Evolutionary conservation across 2,797 vertebrate genomes (phyloP), one percentile per base, ranked within the genome.

Genomic region (Pteronotus mesoamericanus): DNA sequence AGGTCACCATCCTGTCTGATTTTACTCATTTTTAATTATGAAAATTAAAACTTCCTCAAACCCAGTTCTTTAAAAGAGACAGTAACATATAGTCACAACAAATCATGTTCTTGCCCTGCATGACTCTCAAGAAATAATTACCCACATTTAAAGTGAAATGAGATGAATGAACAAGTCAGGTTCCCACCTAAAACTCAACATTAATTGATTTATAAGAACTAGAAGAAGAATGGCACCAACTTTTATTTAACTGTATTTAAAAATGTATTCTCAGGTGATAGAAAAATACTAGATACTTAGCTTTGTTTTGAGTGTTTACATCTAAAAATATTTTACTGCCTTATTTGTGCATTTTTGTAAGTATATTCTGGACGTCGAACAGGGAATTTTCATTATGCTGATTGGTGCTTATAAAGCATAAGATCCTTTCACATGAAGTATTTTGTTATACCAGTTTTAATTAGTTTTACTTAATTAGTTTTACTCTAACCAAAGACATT

Each of bases 161-260:
- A 85, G 51, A 44, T 94, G 55, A 82, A 48, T 51, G 79, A 90
- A 42, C 21, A 86, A 85, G 21, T 22, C 37, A 77, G 29, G 19
- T 80, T 91, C 94, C 75, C 11, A 66, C 42, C 53, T 78, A 95
- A 94, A 91, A 89, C 18, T 29, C 75, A 69, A 14, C 37, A 82
- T 18, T 15, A 88, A n/a, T 48, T 79, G 24, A 72, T 59, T 72
- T 34, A 75, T 34, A 57, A 71, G 39, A 97, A 92, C 68, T 78
- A 95, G 61, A 59, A 96, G 71, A 83, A 88, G 93, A 95, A 69
- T 75, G 97, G 95, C 87, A 97, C 93, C 94, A 85, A 83, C 5
- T 87, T 90, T 61, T 74, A 89, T 98, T 97, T 96, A 96, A 96
- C 94, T 98, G 59, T 96, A 48, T 98, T 97, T 97, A 95, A 98